These are phyloP conservation scores for Amblyraja radiata DNA, from an alignment of 2,797 vertebrate genomes.

Conservation along the genomic window DNA sequence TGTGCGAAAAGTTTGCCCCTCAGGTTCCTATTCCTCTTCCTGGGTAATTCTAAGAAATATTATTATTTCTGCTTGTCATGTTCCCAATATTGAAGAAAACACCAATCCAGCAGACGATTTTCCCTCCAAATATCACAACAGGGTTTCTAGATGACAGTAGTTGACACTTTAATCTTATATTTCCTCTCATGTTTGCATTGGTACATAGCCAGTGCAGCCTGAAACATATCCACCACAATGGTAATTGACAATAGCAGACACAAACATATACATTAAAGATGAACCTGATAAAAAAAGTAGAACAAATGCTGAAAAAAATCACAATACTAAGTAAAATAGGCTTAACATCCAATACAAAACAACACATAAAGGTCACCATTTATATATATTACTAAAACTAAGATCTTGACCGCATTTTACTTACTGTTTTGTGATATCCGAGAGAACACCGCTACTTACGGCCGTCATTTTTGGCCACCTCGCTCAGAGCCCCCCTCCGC, in stretches of 20 bases:
- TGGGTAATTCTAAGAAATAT: neutral
- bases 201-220: neutral
- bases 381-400: no score
- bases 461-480: no score
- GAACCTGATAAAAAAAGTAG: neutral
- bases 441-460: no score
- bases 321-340: neutral
- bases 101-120: neutral
- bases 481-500: no score
- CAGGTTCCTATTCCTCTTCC: neutral
- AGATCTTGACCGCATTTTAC: no score
- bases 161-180: neutral
- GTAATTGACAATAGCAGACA: neutral
- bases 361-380: no score
- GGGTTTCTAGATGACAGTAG: neutral
- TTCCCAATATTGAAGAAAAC: neutral
- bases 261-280: neutral
- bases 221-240: neutral
- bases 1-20: no score
- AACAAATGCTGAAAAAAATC: neutral
- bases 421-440: no score
- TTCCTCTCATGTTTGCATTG: neutral
- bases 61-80: neutral
- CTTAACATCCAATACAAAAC: neutral
- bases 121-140: neutral